phyloP scores from a whole-genome alignment of 2,888 invertebrate genomes.

The Helleia helle region DNA sequence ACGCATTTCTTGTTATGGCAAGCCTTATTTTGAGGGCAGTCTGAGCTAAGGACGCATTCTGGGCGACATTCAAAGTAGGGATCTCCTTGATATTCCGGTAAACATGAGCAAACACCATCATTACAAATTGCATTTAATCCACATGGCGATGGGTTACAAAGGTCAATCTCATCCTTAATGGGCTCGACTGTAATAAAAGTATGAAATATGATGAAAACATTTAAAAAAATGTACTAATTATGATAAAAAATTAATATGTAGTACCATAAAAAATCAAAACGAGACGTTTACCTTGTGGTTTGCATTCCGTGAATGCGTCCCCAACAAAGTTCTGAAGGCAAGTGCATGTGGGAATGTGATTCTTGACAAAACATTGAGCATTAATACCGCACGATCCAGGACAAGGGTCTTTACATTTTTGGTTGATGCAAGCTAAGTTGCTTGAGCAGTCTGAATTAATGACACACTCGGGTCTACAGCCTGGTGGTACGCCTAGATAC shows the following conservation, averaged over 20 bases:
- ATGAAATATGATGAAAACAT: too few species aligned
- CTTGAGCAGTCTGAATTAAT: conserved; percentile 84
- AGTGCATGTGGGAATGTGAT: conserved; percentile 83
- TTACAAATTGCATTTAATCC: conserved; percentile 76
- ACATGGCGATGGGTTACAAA: conserved; percentile 79
- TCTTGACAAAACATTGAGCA: conserved; percentile 77
- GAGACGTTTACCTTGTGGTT: conserved; percentile 56
- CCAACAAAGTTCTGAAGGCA: conserved; percentile 82
- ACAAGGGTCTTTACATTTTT: conserved; percentile 86
- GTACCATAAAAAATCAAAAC: not conserved
- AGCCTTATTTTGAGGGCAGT: conserved; percentile 77
- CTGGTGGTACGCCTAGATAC: conserved; percentile 81
- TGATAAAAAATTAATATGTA: not conserved
- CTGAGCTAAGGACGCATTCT: conserved; percentile 79
- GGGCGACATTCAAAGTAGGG: conserved; percentile 80
- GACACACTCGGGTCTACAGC: conserved; percentile 80
- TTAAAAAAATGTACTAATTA: too few species aligned
- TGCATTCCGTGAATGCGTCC: conserved; percentile 80
- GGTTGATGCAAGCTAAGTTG: conserved; percentile 83
- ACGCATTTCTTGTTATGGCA: conserved; percentile 80
- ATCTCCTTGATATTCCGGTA: conserved; percentile 77
- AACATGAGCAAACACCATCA: conserved; percentile 75
- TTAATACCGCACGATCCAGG: conserved; percentile 83
- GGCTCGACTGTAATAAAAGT: conserved; percentile 32
- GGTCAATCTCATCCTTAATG: conserved; percentile 49